Percentiles rank a stretch among this genome's conserved stretches.
Evolutionary conservation across 2,113 vertebrate genomes (phyloP).

Genomic region (Ptilorrhoa leucosticta): DNA sequence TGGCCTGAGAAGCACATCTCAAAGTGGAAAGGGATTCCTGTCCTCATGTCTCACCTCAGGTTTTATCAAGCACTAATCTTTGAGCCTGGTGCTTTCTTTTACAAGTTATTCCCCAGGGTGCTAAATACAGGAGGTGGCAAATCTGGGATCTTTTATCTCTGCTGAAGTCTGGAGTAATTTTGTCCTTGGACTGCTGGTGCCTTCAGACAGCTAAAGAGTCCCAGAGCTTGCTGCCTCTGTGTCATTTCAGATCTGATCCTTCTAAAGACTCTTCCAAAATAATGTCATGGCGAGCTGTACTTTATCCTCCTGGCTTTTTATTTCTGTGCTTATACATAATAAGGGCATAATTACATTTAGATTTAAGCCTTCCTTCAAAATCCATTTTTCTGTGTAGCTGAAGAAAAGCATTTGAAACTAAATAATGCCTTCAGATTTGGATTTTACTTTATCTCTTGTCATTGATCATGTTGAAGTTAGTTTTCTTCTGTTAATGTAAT

Average conservation of each 20-base stretch:
- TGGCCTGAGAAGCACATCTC: not conserved
- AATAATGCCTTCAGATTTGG: not conserved
- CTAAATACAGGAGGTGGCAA: not conserved
- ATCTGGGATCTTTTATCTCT: not conserved
- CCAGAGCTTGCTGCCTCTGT: not conserved
- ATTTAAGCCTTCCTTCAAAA: not conserved
- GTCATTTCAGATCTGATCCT: not conserved
- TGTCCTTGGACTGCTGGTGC: not conserved
- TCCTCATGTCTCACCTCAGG: not conserved
- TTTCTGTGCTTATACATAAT: not conserved
- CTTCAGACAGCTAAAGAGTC: not conserved
- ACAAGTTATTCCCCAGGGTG: fast-evolving
- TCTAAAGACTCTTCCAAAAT: not conserved
- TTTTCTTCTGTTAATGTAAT: not conserved
- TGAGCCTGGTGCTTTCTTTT: not conserved
- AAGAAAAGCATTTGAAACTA: not conserved
- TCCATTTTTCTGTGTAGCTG: not conserved
- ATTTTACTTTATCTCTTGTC: not conserved
- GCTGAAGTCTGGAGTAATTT: not conserved
- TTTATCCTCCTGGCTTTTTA: not conserved
- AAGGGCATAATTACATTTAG: not conserved
- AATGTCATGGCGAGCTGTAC: not conserved
- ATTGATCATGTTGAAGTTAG: not conserved
- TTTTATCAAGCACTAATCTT: not conserved
- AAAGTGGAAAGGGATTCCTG: not conserved